Evolutionary conservation across 2,888 invertebrate species (phyloP), one percentile per base, ranked within the genome.

Genomic region (Gymnosoma rotundatum): DNA sequence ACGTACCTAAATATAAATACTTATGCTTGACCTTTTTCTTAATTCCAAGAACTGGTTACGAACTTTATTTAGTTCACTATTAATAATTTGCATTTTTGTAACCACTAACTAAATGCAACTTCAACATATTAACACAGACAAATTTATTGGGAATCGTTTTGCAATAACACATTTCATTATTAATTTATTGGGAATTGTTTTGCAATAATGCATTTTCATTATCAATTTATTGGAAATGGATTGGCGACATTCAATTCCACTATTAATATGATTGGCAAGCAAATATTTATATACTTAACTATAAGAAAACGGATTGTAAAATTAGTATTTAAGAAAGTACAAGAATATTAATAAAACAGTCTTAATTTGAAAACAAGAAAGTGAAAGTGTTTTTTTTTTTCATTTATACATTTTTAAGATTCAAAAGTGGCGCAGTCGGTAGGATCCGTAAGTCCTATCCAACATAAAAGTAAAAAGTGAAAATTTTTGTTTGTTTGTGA

Each of bases 41-140:
- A n/a, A n/a, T n/a, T 42, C 12, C 42, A 38, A 38, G 38, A 38
- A 52, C 52, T 52, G 52, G n/a, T 20, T 52, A 52, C 20, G 52
- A 52, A 18, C 52, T 52, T 52, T 52, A 52, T 52, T 52, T 52
- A 52, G 52, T 52, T 20, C 52, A 52, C 20, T 52, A 9, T 54
- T 20, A 21, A 54, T 54, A 8, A 52, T 54, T 54, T 54, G n/a
- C 25, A 32, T 25, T 60, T 48, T 48, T 52, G 32, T 67, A 32
- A 52, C 52, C 52, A 67, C 67, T 67, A 52, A 67, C 52, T 7
- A 52, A 67, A 32, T 67, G 67, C 67, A 67, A 67, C 66, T 50
- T 18, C 67, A 52, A n/a, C 52, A 67, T 67, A 32, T 67, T 3
- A 67, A 50, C 36, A 50, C 67, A 67, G 52, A 67, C 48, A 67